Conservation (phyloP, 2,888 invertebrate genomes). For the Hanleya hanleyi region DNA sequence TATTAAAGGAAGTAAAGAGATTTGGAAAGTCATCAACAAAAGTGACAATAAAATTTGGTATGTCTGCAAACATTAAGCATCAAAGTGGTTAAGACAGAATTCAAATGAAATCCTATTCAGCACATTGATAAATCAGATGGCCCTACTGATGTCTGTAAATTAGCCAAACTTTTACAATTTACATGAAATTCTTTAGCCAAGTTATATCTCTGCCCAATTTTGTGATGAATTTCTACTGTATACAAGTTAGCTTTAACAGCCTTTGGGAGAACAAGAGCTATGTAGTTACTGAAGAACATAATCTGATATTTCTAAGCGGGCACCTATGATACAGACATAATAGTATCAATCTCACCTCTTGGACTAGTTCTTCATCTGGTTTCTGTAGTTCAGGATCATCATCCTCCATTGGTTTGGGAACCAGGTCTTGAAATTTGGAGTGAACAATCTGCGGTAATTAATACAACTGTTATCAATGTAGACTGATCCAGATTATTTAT, state of each 20-base stretch:
- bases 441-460: conserved; percentile 81
- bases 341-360: conserved; percentile 76
- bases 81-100: not conserved
- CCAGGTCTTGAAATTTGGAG: conserved; percentile 91
- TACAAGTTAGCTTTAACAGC: too few relatives aligned
- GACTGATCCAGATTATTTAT: too few relatives aligned
- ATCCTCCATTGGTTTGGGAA: conserved; percentile 93
- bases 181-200: too few relatives aligned
- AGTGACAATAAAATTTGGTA: not conserved
- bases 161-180: too few relatives aligned
- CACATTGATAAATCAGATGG: too few relatives aligned
- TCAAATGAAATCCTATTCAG: not conserved
- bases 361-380: conserved; percentile 89
- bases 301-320: not conserved
- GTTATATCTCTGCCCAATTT: too few relatives aligned
- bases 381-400: conserved; percentile 92
- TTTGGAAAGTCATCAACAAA: not conserved
- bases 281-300: too few relatives aligned
- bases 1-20: not conserved
- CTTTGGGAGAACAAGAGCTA: too few relatives aligned
- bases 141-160: too few relatives aligned
- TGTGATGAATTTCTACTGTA: too few relatives aligned
- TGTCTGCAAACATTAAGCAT: not conserved
- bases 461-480: too few relatives aligned
- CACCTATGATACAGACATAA: not conserved